Evolutionary conservation across 2,797 vertebrate species (phyloP).

Genomic region (Cheirogaleus major): DNA sequence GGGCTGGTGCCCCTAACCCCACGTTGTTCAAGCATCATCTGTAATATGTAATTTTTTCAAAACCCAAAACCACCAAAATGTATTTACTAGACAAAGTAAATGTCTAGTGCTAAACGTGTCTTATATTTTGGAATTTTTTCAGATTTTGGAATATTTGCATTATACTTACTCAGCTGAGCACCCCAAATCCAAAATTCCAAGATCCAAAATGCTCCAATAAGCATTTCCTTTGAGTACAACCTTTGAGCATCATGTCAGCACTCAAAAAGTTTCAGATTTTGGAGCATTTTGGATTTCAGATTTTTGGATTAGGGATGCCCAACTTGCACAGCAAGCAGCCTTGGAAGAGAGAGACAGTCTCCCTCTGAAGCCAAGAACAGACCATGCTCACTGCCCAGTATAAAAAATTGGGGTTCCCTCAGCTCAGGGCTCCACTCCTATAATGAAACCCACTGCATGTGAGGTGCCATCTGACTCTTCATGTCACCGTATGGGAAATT

Average conservation of each 20-base stretch:
- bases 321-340: background rate
- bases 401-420: background rate
- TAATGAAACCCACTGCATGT: background rate
- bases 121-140: background rate
- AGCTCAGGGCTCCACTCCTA: background rate
- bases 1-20: background rate
- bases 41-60: background rate
- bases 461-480: background rate
- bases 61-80: background rate
- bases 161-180: background rate
- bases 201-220: background rate
- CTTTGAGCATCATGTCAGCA: background rate
- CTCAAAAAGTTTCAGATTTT: background rate
- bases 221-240: background rate
- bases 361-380: background rate
- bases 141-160: background rate
- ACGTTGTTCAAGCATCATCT: background rate
- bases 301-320: background rate
- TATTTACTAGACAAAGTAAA: background rate
- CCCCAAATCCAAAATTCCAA: background rate
- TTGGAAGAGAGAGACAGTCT: background rate
- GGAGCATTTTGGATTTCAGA: background rate
- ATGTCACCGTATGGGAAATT: background rate
- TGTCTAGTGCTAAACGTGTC: background rate
- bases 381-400: background rate